Evolutionary conservation across 2,888 invertebrate species (phyloP), one percentile per base, ranked within the genome.

Genomic region (Cosmopolites sordidus): DNA sequence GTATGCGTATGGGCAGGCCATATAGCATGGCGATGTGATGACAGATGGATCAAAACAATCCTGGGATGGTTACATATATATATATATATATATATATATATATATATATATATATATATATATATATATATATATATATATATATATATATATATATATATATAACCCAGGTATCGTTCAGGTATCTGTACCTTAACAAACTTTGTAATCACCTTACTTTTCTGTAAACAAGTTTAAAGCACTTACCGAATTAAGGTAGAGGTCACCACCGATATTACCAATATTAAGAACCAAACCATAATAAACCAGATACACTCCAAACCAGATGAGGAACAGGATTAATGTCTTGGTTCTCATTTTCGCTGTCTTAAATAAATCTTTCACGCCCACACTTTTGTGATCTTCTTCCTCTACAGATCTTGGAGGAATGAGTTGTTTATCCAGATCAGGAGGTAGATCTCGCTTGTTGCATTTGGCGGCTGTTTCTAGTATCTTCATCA

Each of bases 221-320:
- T n/a, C n/a, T n/a, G n/a, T n/a, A n/a, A n/a, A n/a, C n/a, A n/a
- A n/a, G n/a, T n/a, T n/a, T n/a, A 22, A 22, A 22, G 22, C 14
- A 73, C 78, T 77, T 69, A 88, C 84, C 64, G 86, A 83, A 57
- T 87, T 87, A 44, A 85, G 70, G 69, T 89, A 89, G 29, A 89
- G 75, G 70, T 87, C 83, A 51, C 88, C 87, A 33, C 87, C 82
- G 58, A 88, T 83, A 59, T 87, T 84, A 47, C 83, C 83, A 59
- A 89, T 77, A 66, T 89, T 89, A 51, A 89, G 73, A 54, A 87
- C 79, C 22, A 89, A 74, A 1, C 89, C 89, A 61, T 89, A 89
- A 70, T 89, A 89, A 1, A 86, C 83, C 43, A 89, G 79, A 54
- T 89, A 86, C 74, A 87, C 84, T 43, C 83, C 79, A 69, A 87